Base-by-base conservation (phyloP, 2,888 invertebrate species). In the Tridacna crocea region DNA sequence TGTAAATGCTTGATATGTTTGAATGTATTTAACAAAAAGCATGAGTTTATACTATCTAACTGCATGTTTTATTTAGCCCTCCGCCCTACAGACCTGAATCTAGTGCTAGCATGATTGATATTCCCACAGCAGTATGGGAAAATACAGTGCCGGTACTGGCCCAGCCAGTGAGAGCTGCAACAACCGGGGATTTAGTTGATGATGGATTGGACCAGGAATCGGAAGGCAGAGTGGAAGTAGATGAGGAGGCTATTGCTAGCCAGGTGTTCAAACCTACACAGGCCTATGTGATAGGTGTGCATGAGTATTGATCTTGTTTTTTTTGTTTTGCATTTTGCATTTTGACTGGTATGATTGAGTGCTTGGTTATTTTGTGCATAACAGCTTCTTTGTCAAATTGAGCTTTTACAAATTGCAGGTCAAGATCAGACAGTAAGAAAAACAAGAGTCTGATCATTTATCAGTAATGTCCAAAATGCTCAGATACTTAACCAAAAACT, bases 21-120 rank as follows among this genome's bases (percentile, higher is more conserved):
- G 36, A n/a, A n/a, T 36, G 36, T 36, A 36, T 36, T 4, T 55
- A 55, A 55, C 15, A 19, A 19, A 19, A 55, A 55, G 55, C 55
- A 55, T 63, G 26, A 60, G 47, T 63, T 46, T 65, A 63, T 55
- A 26, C 61, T 24, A 46, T 65, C 36, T 70, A 70, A 70, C 48
- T 75, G 73, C 61, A 77, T 77, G 83, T 81, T 77, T 75, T 61
- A 75, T 85, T 19, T 80, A 91, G 91, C 80, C 90, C 90, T 36
- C 92, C 92, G 17, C 90, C 91, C 47, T 91, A 91, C 77, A 84
- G 85, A 48, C 87, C 89, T 47, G 86, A 88, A 73, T 77, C 83
- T 27, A 89, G 89, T 79, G 83, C 79, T 74, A 87, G 89, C 85
- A 79, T 90, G 88, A 84, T 90, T 36, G 90, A 90, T 63, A 74